Percentiles rank a stretch among this genome's conserved stretches.
These are phyloP conservation scores for Podarcis raffonei DNA, from an alignment of 2,113 vertebrate genomes.

Conservation along the genomic window DNA sequence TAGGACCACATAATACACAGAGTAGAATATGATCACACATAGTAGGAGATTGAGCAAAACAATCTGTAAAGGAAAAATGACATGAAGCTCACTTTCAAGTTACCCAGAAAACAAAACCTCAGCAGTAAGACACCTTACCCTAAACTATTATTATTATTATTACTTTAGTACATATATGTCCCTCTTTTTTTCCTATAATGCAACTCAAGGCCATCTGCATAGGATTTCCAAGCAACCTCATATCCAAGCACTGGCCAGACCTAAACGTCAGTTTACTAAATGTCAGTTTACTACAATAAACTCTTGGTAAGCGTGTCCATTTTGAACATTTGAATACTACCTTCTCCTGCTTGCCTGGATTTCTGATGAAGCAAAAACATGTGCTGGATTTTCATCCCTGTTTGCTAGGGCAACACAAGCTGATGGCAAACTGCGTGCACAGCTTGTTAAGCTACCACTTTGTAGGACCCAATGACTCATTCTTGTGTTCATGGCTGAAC, in stretches of 20 bases:
- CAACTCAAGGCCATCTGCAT: not conserved
- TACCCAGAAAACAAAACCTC: not conserved
- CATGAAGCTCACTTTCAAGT: not conserved
- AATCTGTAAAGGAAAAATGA: constrained; percentile 66
- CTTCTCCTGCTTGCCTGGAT: not conserved
- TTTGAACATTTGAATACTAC: not conserved
- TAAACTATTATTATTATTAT: not conserved
- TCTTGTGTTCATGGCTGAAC: not conserved
- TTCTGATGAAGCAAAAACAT: not conserved
- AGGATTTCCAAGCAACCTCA: not conserved
- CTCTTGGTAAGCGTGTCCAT: not conserved
- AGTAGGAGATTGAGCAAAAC: constrained; percentile 81
- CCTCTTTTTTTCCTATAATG: not conserved
- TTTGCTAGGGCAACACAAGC: not conserved
- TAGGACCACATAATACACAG: constrained; percentile 82
- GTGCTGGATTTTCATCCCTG: not conserved
- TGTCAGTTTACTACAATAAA: not conserved
- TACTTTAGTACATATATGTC: not conserved
- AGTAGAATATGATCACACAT: constrained; percentile 82
- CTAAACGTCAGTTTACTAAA: not conserved
- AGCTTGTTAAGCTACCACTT: not conserved
- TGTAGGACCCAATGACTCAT: not conserved
- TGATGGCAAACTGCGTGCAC: not conserved
- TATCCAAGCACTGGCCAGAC: not conserved
- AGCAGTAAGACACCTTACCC: not conserved